phyloP scores from a whole-genome alignment of 2,888 invertebrate genomes.

The Ptychoptera albimana region DNA sequence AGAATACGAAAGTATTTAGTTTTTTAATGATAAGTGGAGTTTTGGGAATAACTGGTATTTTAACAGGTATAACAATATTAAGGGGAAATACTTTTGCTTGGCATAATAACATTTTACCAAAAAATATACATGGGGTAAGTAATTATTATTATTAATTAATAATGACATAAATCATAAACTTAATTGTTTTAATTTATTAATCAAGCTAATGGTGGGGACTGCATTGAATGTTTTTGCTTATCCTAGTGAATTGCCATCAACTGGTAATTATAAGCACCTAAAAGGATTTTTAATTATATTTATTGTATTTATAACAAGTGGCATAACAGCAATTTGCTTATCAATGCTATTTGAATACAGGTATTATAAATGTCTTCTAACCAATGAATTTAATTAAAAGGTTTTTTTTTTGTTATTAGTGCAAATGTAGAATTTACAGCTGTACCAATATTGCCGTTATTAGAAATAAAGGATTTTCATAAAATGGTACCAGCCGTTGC shows the following conservation, averaged over 20 bases:
- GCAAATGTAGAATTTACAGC: slow-evolving; percentile 24
- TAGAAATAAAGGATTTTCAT: slow-evolving; percentile 37
- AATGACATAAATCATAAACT: too few relatives aligned
- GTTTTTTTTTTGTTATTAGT: slow-evolving; percentile 13
- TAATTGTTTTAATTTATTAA: not conserved
- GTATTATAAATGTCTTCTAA: too few relatives aligned
- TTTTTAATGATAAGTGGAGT: slow-evolving; percentile 28
- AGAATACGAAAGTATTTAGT: slow-evolving; percentile 29
- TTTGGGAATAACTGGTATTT: slow-evolving; percentile 25
- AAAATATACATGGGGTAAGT: slow-evolving; percentile 27
- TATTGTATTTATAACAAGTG: slow-evolving; percentile 19
- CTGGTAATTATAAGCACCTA: slow-evolving; percentile 18
- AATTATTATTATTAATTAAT: slow-evolving; percentile 6
- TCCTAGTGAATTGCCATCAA: slow-evolving; percentile 22
- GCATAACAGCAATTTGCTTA: slow-evolving; percentile 23
- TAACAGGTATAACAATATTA: slow-evolving; percentile 23
- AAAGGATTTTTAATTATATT: slow-evolving; percentile 17
- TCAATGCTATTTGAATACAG: slow-evolving; percentile 26
- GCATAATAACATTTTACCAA: slow-evolving; percentile 25
- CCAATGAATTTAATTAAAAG: too few relatives aligned
- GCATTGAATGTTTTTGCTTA: slow-evolving; percentile 24
- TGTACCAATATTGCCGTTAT: slow-evolving; percentile 32
- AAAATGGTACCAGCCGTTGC: slow-evolving; percentile 38
- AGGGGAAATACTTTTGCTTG: slow-evolving; percentile 24
- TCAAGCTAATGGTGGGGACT: slow-evolving; percentile 21